Base-by-base conservation (phyloP, 2,797 vertebrate species). In the Alosa sapidissima region DNA sequence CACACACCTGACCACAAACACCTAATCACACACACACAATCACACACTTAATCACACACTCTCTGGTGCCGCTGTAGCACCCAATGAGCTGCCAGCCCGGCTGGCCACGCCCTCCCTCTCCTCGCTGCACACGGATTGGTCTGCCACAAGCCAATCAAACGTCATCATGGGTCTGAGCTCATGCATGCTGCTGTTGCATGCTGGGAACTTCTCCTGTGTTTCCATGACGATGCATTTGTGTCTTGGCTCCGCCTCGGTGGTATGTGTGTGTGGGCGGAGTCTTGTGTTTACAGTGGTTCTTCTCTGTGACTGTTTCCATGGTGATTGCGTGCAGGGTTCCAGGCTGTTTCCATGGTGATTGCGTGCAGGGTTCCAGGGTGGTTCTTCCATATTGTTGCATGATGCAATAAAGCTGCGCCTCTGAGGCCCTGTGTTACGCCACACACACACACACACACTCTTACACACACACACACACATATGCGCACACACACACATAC, bases 371-470 rank as follows among this genome's bases (percentile, higher is more conserved):
- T 75, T 75, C 85, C 87, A 87, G 86, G 81, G 87, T 89, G 88
- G 91, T 91, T 91, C 89, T 92, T 93, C 89, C 89, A 91, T 82
- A 89, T 92, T 89, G 92, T 92, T 93, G 94, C 94, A 95, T 94
- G 93, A 93, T 89, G 92, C 91, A 92, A 90, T 91, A 92, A 75
- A 41, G 33, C 68, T 75, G 68, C 68, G 14, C 33, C 28, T 16
- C 52, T 54, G 52, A 54, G 19, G 52, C 52, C 13, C 52, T 54
- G 52, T 54, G 52, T 16, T 54, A 13, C 52, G 16, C 2, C 11
- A 54, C 52, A 54, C 52, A 54, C 52, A 54, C 52, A 54, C 13
- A 54, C 28, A n/a, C n/a, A n/a, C n/a, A n/a, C n/a, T n/a, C n/a
- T n/a, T n/a, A 48, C 47, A 54, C 52, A 10, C 11, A 54, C 52